Conservation (phyloP, 2,113 vertebrate genomes). For the Octodon degus region DNA sequence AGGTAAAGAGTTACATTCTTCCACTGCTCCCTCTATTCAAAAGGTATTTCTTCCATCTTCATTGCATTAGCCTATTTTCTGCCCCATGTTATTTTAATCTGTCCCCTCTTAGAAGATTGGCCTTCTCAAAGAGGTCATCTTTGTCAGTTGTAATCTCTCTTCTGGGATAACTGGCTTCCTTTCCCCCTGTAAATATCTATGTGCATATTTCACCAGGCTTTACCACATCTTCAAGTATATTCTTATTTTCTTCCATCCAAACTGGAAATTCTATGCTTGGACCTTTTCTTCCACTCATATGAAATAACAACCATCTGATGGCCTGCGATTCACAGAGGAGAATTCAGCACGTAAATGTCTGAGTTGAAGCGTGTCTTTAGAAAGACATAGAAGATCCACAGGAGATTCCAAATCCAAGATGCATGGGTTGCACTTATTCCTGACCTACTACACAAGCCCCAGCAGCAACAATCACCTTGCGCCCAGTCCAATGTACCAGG, state of each 20-base stretch:
- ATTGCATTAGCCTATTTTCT: not conserved
- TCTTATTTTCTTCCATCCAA: not conserved
- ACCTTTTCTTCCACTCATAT: not conserved
- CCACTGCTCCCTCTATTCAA: not conserved
- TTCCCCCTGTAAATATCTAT: not conserved
- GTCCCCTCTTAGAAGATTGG: not conserved
- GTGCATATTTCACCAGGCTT: not conserved
- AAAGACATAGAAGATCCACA: not conserved
- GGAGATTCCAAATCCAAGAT: not conserved
- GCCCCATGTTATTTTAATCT: not conserved
- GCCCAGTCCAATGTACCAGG: not conserved
- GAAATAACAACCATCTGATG: not conserved
- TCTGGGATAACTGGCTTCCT: not conserved
- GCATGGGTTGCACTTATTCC: not conserved
- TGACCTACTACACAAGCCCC: not conserved
- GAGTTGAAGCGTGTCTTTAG: not conserved
- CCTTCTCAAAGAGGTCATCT: not conserved
- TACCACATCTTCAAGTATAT: not conserved
- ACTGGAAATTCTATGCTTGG: not conserved
- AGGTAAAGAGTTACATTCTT: constrained; percentile 3
- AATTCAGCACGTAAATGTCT: not conserved
- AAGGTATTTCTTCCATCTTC: not conserved
- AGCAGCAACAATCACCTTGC: not conserved
- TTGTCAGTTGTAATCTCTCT: not conserved
- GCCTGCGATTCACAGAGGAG: not conserved